Evolutionary conservation across 2,888 invertebrate genomes (phyloP).

Genomic region (Andrena flavipes): DNA sequence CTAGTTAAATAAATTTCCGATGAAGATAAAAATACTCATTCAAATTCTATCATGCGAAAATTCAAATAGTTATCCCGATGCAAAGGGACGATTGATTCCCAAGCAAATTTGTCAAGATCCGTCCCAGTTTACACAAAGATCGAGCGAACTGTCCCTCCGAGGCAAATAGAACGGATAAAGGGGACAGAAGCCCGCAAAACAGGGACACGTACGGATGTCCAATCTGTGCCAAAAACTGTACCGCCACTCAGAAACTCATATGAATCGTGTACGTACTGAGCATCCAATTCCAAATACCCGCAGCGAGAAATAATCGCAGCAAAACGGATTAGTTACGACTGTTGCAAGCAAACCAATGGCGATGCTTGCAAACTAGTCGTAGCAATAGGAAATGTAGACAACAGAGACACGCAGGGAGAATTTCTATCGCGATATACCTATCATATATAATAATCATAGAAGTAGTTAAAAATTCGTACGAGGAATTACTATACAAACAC

Average conservation of each 20-base stretch:
- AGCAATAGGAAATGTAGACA: not conserved
- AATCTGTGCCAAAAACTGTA: constrained; percentile 28
- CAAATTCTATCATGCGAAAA: not conserved
- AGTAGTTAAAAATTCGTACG: no score
- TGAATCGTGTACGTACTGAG: constrained; percentile 4
- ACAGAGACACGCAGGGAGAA: not conserved
- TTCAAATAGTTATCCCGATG: not conserved
- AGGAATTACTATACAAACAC: no score
- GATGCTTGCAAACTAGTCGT: not conserved
- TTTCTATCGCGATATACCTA: not conserved
- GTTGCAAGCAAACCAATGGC: no score
- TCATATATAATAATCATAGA: no score
- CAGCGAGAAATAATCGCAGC: constrained; percentile 12
- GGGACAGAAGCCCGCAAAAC: not conserved
- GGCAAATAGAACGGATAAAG: constrained; percentile 10
- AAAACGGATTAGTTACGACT: not conserved
- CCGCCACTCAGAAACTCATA: not conserved
- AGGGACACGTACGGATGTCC: not conserved
- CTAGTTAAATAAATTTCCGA: no score
- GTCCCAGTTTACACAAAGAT: constrained; percentile 1
- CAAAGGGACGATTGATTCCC: not conserved
- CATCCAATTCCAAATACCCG: constrained; percentile 2
- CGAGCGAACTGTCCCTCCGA: not conserved
- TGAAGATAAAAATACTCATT: no score
- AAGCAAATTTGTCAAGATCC: not conserved